phyloP scores from a whole-genome alignment of 2,888 invertebrate genomes.

The Coelopa pilipes region DNA sequence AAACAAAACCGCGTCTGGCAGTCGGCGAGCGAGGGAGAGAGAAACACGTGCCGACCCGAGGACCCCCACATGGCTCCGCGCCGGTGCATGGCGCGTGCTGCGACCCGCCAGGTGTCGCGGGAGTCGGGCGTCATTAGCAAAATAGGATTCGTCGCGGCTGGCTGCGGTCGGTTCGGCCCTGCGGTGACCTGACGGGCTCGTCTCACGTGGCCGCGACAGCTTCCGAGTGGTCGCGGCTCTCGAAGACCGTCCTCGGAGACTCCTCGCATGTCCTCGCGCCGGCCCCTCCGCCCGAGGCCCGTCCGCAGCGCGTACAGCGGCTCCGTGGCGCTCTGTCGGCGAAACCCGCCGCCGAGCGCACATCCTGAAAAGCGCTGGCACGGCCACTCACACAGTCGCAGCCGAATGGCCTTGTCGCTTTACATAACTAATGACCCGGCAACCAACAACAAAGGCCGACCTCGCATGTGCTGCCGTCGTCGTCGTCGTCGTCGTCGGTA shows the following conservation, averaged over 20 bases:
- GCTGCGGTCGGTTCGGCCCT: background rate
- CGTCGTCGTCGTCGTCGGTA: too few relatives aligned
- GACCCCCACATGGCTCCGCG: background rate
- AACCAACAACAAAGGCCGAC: slow-evolving; percentile 35
- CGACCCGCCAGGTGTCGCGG: background rate
- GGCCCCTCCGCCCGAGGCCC: too few relatives aligned
- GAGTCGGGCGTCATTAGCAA: too few relatives aligned
- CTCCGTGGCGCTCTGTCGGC: too few relatives aligned
- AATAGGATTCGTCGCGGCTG: background rate
- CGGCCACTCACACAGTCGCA: slow-evolving; percentile 43
- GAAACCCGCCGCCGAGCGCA: background rate
- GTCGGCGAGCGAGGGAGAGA: slow-evolving; percentile 49
- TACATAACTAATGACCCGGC: slow-evolving; percentile 56
- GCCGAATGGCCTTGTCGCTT: slow-evolving; percentile 56
- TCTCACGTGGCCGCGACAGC: background rate
- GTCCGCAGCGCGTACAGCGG: too few relatives aligned
- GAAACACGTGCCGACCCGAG: slow-evolving; percentile 58
- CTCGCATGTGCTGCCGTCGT: background rate
- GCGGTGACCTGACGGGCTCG: background rate
- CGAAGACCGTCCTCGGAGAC: too few relatives aligned
- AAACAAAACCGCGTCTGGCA: slow-evolving; percentile 50
- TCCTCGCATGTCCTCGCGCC: too few relatives aligned
- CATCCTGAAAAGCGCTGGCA: slow-evolving; percentile 48
- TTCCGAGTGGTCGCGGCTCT: background rate
- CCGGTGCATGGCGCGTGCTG: slow-evolving; percentile 1